Percentiles rank a stretch among this genome's conserved stretches.
Conservation (phyloP, 1,140 invertebrate species). For the Diabrotica virgifera region DNA sequence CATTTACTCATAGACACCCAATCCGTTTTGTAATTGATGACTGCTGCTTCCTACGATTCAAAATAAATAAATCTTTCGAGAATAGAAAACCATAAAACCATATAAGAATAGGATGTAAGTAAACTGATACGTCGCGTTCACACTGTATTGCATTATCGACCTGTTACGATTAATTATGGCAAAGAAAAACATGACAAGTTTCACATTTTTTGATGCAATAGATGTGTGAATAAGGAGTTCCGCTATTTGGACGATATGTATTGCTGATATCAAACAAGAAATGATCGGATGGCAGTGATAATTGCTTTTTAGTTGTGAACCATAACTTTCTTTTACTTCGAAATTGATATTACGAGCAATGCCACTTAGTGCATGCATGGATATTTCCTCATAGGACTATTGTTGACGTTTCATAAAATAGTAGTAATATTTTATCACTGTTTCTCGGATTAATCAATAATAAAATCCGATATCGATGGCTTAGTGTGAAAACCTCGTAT, state of each 20-base stretch:
- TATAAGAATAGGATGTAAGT: background rate
- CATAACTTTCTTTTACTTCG: background rate
- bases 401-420: no score
- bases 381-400: background rate
- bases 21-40: no score
- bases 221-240: background rate
- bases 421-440: no score
- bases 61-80: no score
- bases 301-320: background rate
- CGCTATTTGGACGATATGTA: background rate
- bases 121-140: background rate
- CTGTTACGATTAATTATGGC: background rate
- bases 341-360: background rate
- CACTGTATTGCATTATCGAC: background rate
- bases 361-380: no score
- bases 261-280: background rate
- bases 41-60: no score
- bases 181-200: background rate
- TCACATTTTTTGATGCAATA: background rate
- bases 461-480: no score
- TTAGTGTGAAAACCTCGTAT: no score
- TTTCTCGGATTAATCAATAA: no score
- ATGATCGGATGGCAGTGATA: background rate
- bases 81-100: slow-evolving; percentile 3
- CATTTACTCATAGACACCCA: no score